A percentile compares a stretch with the other conserved stretches of the same genome.
These are phyloP conservation scores for Dolichomitus sp. DNA, from an alignment of 2,888 invertebrate species.

Conservation along the genomic window DNA sequence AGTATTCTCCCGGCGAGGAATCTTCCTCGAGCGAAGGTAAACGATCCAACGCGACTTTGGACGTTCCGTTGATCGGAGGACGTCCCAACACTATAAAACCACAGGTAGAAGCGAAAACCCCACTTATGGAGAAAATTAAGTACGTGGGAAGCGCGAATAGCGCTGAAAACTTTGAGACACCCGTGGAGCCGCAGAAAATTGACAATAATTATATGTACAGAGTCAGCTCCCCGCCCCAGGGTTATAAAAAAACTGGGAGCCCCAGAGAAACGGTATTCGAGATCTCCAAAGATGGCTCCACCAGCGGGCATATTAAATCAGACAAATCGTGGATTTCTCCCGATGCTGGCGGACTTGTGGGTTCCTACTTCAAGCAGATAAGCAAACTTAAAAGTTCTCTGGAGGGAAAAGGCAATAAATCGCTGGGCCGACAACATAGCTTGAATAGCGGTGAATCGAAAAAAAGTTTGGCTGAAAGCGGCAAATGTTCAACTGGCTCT, in stretches of 20 bases:
- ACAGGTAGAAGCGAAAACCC: conserved; percentile 30
- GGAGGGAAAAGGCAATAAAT: conserved; percentile 76
- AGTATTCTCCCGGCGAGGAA: conserved; percentile 58
- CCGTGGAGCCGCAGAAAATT: conserved; percentile 71
- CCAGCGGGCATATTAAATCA: conserved; percentile 63
- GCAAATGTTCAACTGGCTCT: conserved; percentile 76
- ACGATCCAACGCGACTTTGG: conserved; percentile 43
- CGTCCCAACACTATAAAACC: conserved; percentile 40
- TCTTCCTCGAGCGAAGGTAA: conserved; percentile 14
- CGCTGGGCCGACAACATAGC: conserved; percentile 69
- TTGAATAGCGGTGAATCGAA: conserved; percentile 72
- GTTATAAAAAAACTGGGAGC: conserved; percentile 65
- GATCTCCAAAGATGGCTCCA: conserved; percentile 35
- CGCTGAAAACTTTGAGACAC: conserved; percentile 69
- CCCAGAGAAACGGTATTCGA: conserved; percentile 65
- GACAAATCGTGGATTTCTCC: conserved; percentile 76
- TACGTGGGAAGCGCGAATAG: conserved; percentile 78
- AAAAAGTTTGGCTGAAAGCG: conserved; percentile 68
- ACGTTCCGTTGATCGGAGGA: conserved; percentile 31
- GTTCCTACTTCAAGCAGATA: conserved; percentile 81
- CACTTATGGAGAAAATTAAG: conserved; percentile 79
- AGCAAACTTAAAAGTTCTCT: conserved; percentile 77
- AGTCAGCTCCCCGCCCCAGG: conserved; percentile 64
- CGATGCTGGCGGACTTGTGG: conserved; percentile 77
- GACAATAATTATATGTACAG: conserved; percentile 78